These are phyloP conservation scores for Apogon hyalosoma DNA, from an alignment of 2,797 vertebrate species.

Conservation along the genomic window DNA sequence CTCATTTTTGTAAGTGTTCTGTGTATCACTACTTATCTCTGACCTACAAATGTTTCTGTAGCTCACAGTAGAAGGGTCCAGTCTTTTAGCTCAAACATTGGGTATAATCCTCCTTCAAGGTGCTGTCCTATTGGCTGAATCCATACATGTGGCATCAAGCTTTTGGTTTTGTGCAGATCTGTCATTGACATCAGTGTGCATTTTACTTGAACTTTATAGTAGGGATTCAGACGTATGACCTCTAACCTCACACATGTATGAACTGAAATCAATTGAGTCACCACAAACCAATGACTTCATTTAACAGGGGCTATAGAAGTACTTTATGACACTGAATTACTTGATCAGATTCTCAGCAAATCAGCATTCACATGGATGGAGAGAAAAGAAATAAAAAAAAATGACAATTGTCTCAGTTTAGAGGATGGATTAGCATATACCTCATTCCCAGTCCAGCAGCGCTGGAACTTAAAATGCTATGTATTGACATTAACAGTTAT, in stretches of 20 bases:
- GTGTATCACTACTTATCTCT: constrained; percentile 56
- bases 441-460: constrained; percentile 86
- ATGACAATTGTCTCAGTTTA: constrained; percentile 62
- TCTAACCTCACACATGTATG: constrained; percentile 63
- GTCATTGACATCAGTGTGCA: constrained; percentile 42
- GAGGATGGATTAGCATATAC: constrained; percentile 85
- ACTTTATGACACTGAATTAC: constrained; percentile 41
- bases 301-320: constrained; percentile 40
- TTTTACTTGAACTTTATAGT: constrained; percentile 70
- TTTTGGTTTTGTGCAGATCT: constrained; percentile 55
- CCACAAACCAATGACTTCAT: constrained; percentile 51
- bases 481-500: constrained; percentile 80
- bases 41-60: constrained; percentile 35
- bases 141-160: constrained; percentile 50
- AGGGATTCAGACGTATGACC: constrained; percentile 70
- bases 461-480: constrained; percentile 85
- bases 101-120: constrained; percentile 70
- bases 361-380: constrained; percentile 76
- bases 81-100: constrained; percentile 49
- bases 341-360: constrained; percentile 62
- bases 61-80: constrained; percentile 48
- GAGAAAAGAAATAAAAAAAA: constrained; percentile 65
- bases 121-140: constrained; percentile 77
- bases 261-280: constrained; percentile 51
- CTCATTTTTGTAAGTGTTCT: constrained; percentile 37